Percentiles rank a stretch among this genome's conserved stretches.
These are phyloP conservation scores for Myiotriccus ornatus DNA, from an alignment of 2,797 vertebrate species.

Conservation along the genomic window DNA sequence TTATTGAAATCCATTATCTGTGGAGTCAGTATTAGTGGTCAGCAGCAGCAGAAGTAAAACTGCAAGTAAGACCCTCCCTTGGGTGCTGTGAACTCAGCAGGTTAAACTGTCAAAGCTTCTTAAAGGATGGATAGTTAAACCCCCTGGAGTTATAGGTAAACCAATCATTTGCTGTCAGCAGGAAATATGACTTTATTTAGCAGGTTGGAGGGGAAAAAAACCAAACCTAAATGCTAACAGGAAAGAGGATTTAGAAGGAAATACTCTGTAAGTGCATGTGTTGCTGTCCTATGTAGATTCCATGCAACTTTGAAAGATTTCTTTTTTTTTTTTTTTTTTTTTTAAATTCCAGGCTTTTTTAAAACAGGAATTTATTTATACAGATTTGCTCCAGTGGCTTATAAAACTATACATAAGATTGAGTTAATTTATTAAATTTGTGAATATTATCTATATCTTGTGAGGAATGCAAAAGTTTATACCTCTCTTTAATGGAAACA, in stretches of 20 bases:
- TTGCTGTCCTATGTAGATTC: slow-evolving; percentile 2
- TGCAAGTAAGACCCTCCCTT: slow-evolving; percentile 84
- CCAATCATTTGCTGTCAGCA: slow-evolving; percentile 90
- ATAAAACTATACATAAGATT: background rate
- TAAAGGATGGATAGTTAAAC: slow-evolving; percentile 88
- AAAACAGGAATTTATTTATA: background rate
- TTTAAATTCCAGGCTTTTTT: background rate
- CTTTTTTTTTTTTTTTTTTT: background rate
- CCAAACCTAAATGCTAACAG: slow-evolving; percentile 37
- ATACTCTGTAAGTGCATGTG: background rate
- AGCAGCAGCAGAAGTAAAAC: slow-evolving; percentile 86
- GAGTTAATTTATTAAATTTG: background rate
- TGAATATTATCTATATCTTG: background rate
- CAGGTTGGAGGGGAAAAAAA: slow-evolving; percentile 57
- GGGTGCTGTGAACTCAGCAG: slow-evolving; percentile 91
- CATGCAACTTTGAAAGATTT: background rate
- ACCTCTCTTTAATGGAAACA: background rate
- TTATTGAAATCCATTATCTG: slow-evolving; percentile 85
- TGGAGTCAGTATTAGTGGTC: slow-evolving; percentile 83
- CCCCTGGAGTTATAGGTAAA: slow-evolving; percentile 89
- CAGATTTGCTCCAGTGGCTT: background rate
- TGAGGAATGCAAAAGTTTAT: background rate
- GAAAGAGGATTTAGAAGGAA: slow-evolving; percentile 54
- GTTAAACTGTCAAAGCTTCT: slow-evolving; percentile 92
- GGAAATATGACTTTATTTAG: slow-evolving; percentile 90